phyloP scores from a whole-genome alignment of 2,888 invertebrate genomes.

The Athrips mouffetella region DNA sequence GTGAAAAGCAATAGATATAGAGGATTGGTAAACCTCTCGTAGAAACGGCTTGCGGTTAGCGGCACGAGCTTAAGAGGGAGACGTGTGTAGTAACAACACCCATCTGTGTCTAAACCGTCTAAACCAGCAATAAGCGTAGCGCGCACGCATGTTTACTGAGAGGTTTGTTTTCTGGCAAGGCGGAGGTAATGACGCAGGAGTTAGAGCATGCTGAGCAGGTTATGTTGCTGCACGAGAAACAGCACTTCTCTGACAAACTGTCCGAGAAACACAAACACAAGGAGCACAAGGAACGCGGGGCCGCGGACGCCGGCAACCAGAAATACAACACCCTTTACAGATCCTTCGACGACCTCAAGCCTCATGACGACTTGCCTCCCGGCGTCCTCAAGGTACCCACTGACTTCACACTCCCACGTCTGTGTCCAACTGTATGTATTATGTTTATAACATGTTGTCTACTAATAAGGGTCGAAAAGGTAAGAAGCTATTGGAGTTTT shows the following conservation, averaged over 20 bases:
- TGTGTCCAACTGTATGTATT: constrained; percentile 3
- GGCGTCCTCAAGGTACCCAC: constrained; percentile 64
- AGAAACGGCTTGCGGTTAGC: constrained; percentile 23
- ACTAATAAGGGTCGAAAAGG: not conserved
- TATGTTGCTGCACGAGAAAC: constrained; percentile 74
- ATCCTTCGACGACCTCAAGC: constrained; percentile 67
- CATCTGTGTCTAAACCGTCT: constrained; percentile 44
- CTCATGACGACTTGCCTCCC: constrained; percentile 58
- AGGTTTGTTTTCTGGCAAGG: constrained; percentile 75
- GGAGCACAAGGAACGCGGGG: constrained; percentile 43
- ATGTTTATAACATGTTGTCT: not conserved
- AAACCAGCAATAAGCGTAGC: constrained; percentile 38
- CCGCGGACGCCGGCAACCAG: constrained; percentile 34
- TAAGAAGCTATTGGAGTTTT: not conserved
- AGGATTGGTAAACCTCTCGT: constrained; percentile 3
- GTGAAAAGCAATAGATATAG: not conserved
- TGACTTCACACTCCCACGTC: not conserved
- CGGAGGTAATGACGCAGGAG: constrained; percentile 73
- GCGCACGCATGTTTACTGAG: constrained; percentile 50
- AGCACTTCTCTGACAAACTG: constrained; percentile 60
- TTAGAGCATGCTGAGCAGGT: constrained; percentile 75
- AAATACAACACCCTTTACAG: constrained; percentile 69
- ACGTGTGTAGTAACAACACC: constrained; percentile 25
- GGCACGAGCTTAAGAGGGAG: constrained; percentile 17
- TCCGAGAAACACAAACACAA: constrained; percentile 45